A percentile compares a stretch with the other conserved stretches of the same genome.
Conservation (phyloP, 1,140 invertebrate species). For the Leptinotarsa defecta region DNA sequence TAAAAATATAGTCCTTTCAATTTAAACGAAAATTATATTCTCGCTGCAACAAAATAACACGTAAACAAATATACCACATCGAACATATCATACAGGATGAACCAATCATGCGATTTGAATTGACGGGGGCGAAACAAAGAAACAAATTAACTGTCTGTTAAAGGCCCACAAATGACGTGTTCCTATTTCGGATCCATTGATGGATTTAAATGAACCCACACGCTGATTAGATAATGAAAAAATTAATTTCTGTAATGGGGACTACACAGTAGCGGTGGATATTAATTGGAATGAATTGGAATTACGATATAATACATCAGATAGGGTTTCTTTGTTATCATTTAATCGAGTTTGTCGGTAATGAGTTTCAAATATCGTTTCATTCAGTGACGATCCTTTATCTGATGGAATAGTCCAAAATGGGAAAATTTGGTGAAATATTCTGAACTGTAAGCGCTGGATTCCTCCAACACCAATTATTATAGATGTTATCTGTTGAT, state of each 20-base stretch:
- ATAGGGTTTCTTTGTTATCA: slow-evolving; percentile 16
- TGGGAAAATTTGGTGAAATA: too few species aligned
- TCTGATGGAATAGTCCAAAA: too few species aligned
- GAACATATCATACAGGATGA: slow-evolving; percentile 30
- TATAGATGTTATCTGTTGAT: too few species aligned
- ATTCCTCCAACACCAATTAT: too few species aligned
- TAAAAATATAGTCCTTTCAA: too few species aligned
- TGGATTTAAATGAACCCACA: slow-evolving; percentile 36
- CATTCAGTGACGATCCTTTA: background rate
- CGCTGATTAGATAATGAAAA: slow-evolving; percentile 36
- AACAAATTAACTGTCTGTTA: slow-evolving; percentile 32
- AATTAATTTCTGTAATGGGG: slow-evolving; percentile 36
- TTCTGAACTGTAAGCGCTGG: too few species aligned
- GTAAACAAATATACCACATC: too few species aligned
- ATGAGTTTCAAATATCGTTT: background rate
- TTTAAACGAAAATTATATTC: too few species aligned
- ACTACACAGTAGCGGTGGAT: background rate
- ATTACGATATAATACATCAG: slow-evolving; percentile 16
- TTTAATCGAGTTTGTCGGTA: background rate
- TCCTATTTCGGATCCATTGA: slow-evolving; percentile 35
- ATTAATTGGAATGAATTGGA: slow-evolving; percentile 16
- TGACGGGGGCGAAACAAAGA: slow-evolving; percentile 33
- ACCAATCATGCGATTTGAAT: slow-evolving; percentile 28
- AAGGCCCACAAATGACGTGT: slow-evolving; percentile 38
- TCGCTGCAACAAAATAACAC: too few species aligned